phyloP scores from a whole-genome alignment of 1,140 invertebrate species.

The Chelonus insularis region DNA sequence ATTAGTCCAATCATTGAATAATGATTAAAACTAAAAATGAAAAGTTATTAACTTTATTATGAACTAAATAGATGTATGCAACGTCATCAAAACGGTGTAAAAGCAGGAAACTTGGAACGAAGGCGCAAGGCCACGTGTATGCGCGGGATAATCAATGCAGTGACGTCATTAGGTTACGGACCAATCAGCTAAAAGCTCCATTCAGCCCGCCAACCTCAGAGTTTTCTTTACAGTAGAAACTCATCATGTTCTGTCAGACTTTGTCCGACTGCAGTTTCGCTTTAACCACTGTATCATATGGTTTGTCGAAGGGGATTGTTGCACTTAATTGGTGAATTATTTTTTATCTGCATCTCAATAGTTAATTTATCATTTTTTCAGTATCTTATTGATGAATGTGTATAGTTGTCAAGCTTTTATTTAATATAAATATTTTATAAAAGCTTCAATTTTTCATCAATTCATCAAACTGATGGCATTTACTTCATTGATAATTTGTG shows the following conservation, averaged over 20 bases:
- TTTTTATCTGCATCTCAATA: not conserved
- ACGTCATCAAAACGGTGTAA: not conserved
- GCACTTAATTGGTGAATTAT: not conserved
- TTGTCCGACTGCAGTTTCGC: conserved; percentile 56
- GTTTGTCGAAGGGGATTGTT: conserved; percentile 8
- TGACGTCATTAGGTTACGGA: conserved; percentile 50
- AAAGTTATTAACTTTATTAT: too few species aligned
- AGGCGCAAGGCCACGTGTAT: conserved; percentile 50
- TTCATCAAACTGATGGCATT: too few species aligned
- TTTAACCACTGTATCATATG: conserved; percentile 52
- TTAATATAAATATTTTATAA: too few species aligned
- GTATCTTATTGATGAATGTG: too few species aligned
- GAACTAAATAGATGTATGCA: not conserved
- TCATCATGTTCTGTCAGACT: conserved; percentile 49
- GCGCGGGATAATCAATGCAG: conserved; percentile 58
- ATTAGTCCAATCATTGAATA: too few species aligned
- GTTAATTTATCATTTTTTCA: not conserved
- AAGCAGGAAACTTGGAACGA: conserved; percentile 15
- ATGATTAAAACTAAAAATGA: too few species aligned
- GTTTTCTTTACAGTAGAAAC: conserved; percentile 42
- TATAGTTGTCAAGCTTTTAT: too few species aligned
- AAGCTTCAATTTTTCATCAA: too few species aligned
- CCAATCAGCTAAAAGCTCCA: conserved; percentile 54
- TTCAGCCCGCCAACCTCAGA: conserved; percentile 50
- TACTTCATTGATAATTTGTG: too few species aligned